These are phyloP conservation scores for Pachyramphus minor DNA, from an alignment of 2,113 vertebrate genomes.

Conservation along the genomic window DNA sequence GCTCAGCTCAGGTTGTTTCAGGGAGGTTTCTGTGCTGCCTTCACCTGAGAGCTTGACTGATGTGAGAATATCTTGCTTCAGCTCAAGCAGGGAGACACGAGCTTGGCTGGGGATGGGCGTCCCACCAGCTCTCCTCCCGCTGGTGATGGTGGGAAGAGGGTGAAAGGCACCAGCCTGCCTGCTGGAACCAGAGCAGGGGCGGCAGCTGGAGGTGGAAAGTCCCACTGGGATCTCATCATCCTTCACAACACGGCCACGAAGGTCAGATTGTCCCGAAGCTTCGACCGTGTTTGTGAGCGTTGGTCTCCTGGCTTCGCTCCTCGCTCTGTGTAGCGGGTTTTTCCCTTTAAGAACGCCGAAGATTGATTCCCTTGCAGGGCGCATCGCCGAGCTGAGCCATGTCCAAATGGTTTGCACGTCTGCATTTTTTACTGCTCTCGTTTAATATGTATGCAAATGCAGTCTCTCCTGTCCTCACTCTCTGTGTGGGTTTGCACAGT, in stretches of 20 bases:
- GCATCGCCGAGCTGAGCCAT: constrained; percentile 70
- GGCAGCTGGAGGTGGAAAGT: background rate
- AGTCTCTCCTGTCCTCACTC: constrained; percentile 72
- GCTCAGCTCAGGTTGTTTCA: background rate
- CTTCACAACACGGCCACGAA: accelerated
- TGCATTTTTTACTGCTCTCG: constrained; percentile 80
- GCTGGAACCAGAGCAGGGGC: background rate
- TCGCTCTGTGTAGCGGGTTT: constrained; percentile 34
- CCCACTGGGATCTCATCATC: background rate
- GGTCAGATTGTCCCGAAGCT: background rate
- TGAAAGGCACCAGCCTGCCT: background rate
- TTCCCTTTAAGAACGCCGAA: constrained; percentile 71
- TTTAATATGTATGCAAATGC: constrained; percentile 87
- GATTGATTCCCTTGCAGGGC: constrained; percentile 81
- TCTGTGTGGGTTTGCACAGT: constrained; percentile 75
- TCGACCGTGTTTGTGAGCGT: background rate
- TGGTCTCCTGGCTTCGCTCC: background rate
- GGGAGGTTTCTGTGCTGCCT: background rate
- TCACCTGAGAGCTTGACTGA: background rate
- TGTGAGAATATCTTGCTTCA: background rate
- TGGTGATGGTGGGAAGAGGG: background rate
- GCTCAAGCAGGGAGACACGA: background rate
- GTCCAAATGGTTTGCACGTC: constrained; percentile 82
- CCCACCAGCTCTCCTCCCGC: background rate
- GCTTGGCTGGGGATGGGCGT: background rate